Conservation (phyloP, 2,113 vertebrate species). For the Tyrannus savana region DNA sequence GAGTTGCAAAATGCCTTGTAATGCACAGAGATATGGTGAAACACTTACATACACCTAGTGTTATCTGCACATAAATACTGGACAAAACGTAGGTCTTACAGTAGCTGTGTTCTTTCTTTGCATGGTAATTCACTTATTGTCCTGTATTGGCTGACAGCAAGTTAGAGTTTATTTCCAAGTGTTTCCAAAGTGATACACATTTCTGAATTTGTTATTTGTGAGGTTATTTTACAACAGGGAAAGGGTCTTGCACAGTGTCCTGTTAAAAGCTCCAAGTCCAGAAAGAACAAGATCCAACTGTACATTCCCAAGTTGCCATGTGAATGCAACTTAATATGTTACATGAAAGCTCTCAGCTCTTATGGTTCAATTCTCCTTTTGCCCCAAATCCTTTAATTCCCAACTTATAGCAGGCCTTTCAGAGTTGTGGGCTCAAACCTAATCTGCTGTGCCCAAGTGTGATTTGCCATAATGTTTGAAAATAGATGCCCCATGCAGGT, state of each 20-base stretch:
- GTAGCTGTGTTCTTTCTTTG: background rate
- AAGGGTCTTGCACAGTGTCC: background rate
- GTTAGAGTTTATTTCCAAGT: background rate
- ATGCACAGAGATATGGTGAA: background rate
- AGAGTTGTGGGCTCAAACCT: background rate
- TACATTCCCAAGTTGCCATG: background rate
- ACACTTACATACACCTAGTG: background rate
- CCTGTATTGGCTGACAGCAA: background rate
- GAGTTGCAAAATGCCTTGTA: background rate
- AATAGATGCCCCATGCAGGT: background rate
- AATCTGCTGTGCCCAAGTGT: background rate
- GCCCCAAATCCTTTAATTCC: background rate
- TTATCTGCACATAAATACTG: background rate
- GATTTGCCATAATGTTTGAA: background rate
- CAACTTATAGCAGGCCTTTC: background rate
- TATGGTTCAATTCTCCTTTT: background rate
- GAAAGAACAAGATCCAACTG: background rate
- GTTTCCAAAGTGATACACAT: background rate
- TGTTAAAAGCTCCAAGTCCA: background rate
- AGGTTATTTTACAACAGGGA: background rate
- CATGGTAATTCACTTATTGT: background rate
- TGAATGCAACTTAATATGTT: background rate
- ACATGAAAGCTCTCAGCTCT: background rate
- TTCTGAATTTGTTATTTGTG: background rate
- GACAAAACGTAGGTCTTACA: rapidly evolving